Percentiles rank a stretch among this genome's conserved stretches.
Evolutionary conservation across 2,888 invertebrate species (phyloP).

Genomic region (Dasypolia templi): DNA sequence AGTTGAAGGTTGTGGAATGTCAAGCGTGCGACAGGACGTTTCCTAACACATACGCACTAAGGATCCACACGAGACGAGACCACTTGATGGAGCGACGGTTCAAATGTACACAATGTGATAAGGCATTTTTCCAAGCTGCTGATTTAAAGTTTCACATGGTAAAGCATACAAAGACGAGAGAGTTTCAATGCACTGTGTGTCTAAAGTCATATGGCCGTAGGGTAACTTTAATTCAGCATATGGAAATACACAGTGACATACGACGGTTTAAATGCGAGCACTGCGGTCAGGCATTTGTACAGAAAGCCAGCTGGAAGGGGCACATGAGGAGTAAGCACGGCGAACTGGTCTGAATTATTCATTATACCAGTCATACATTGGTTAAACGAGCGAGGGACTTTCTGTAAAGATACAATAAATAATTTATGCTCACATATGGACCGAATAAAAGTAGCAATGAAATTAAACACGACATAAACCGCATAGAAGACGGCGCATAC

Average conservation of each 20-base stretch:
- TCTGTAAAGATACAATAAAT: too few species aligned
- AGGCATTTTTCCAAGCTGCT: slow-evolving; percentile 52
- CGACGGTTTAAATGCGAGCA: slow-evolving; percentile 67
- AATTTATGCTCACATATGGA: too few species aligned
- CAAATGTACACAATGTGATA: slow-evolving; percentile 60
- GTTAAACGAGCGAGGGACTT: too few species aligned
- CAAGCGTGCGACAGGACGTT: slow-evolving; percentile 79
- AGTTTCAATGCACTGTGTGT: slow-evolving; percentile 79
- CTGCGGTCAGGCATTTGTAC: slow-evolving; percentile 73
- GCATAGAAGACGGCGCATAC: too few species aligned
- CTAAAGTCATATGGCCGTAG: slow-evolving; percentile 72
- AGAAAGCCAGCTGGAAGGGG: slow-evolving; percentile 73
- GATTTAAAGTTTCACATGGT: slow-evolving; percentile 78
- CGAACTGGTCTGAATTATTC: neutral
- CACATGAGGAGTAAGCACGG: slow-evolving; percentile 65
- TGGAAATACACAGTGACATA: slow-evolving; percentile 73
- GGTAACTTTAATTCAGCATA: slow-evolving; percentile 70
- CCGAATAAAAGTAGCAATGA: too few species aligned
- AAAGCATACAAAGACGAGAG: slow-evolving; percentile 68
- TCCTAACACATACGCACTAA: slow-evolving; percentile 82
- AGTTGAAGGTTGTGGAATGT: slow-evolving; percentile 54
- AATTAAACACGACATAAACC: too few species aligned
- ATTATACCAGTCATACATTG: too few species aligned
- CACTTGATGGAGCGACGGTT: slow-evolving; percentile 70
- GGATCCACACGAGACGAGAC: slow-evolving; percentile 81